Evolutionary conservation across 2,797 vertebrate genomes (phyloP).

Genomic region (Varecia variegata): DNA sequence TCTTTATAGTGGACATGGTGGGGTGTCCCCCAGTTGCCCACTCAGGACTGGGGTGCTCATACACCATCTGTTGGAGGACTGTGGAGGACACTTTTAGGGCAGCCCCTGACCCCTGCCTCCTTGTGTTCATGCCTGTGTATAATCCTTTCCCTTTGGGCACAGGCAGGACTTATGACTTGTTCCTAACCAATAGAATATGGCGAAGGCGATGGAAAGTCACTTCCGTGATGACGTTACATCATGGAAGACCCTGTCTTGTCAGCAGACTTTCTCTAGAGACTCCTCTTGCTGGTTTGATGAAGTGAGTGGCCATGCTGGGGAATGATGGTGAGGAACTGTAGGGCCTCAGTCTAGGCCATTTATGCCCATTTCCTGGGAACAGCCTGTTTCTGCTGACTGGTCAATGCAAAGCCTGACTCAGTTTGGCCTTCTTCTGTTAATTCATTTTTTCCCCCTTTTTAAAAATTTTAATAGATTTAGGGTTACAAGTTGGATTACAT

Average conservation of each 20-base stretch:
- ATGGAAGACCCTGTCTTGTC: background rate
- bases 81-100: background rate
- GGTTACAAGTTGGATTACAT: too few relatives aligned
- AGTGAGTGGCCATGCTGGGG: background rate
- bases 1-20: too few relatives aligned
- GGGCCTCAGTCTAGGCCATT: background rate
- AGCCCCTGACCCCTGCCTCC: accelerated
- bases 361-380: background rate
- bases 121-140: background rate
- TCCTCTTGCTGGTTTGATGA: background rate
- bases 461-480: background rate
- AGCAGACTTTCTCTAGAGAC: background rate
- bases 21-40: accelerated
- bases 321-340: background rate
- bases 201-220: background rate
- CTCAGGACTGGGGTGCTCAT: background rate
- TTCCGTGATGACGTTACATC: background rate
- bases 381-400: background rate
- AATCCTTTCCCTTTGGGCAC: background rate
- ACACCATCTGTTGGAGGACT: too few relatives aligned
- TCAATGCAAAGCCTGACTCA: background rate
- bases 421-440: background rate
- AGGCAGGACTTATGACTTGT: background rate
- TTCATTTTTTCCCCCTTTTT: background rate
- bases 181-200: background rate